phyloP scores from a whole-genome alignment of 2,797 vertebrate genomes.

The Enteromius radiatus region DNA sequence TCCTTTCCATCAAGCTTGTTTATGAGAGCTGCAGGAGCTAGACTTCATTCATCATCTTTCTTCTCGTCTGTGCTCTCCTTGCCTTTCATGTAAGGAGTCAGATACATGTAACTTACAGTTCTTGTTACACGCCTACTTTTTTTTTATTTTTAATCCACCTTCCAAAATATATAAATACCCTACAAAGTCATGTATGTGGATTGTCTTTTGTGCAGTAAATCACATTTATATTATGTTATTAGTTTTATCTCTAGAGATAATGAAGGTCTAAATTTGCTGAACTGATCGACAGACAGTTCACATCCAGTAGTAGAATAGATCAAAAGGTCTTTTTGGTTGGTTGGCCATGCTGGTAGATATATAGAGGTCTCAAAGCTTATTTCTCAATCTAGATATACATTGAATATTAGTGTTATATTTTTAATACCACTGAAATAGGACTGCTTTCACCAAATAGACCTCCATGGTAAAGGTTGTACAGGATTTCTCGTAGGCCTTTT shows the following conservation, averaged over 20 bases:
- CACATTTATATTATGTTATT: background rate
- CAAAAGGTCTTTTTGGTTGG: background rate
- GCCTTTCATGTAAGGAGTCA: constrained; percentile 3
- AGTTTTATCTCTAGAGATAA: background rate
- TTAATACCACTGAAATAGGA: background rate
- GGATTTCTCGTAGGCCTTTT: background rate
- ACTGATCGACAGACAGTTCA: background rate
- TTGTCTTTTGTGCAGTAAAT: background rate
- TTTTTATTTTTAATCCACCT: constrained; percentile 2
- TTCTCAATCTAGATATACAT: background rate
- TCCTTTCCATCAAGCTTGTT: constrained; percentile 35
- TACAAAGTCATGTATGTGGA: background rate
- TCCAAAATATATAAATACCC: background rate
- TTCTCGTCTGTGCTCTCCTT: constrained; percentile 17
- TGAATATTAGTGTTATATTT: background rate
- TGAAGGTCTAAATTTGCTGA: background rate
- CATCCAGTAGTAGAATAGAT: background rate
- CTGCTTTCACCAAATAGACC: background rate
- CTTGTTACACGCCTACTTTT: background rate
- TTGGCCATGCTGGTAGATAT: background rate
- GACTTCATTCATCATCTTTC: constrained; percentile 44
- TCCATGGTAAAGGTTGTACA: background rate
- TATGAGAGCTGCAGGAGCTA: constrained; percentile 16
- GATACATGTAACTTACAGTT: constrained; percentile 12
- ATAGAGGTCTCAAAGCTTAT: background rate